phyloP scores from a whole-genome alignment of 2,888 invertebrate species.

The Eristalinus sepulchralis region DNA sequence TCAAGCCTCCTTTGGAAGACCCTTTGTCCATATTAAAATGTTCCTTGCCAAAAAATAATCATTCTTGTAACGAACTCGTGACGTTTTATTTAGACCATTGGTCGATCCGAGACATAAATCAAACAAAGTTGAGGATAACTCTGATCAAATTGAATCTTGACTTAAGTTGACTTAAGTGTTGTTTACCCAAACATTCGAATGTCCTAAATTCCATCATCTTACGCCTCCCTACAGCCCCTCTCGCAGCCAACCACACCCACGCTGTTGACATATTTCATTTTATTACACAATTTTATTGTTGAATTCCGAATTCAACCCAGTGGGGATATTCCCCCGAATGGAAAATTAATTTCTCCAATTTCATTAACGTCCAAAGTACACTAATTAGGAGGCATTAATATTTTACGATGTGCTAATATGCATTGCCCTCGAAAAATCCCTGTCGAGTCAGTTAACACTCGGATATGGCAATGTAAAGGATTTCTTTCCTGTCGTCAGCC shows the following conservation, averaged over 20 bases:
- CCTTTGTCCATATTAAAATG: too few relatives aligned
- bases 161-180: too few relatives aligned
- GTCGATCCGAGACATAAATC: too few relatives aligned
- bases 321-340: constrained; percentile 20
- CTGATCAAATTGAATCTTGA: too few relatives aligned
- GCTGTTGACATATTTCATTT: constrained; percentile 12
- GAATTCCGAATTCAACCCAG: constrained; percentile 1
- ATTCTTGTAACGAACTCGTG: too few relatives aligned
- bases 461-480: constrained; percentile 60
- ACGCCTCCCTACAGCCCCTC: background rate
- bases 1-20: too few relatives aligned
- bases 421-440: constrained; percentile 64
- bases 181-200: background rate
- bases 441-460: constrained; percentile 47
- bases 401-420: constrained; percentile 71
- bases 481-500: constrained; percentile 66
- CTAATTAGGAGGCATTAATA: constrained; percentile 69
- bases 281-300: constrained; percentile 40
- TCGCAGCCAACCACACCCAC: background rate
- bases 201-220: background rate
- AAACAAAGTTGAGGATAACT: too few relatives aligned
- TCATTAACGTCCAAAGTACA: constrained; percentile 64
- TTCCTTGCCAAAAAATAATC: too few relatives aligned
- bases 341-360: constrained; percentile 57
- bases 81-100: too few relatives aligned